phyloP scores from a whole-genome alignment of 2,888 invertebrate genomes.

The Iphiclides podalirius region DNA sequence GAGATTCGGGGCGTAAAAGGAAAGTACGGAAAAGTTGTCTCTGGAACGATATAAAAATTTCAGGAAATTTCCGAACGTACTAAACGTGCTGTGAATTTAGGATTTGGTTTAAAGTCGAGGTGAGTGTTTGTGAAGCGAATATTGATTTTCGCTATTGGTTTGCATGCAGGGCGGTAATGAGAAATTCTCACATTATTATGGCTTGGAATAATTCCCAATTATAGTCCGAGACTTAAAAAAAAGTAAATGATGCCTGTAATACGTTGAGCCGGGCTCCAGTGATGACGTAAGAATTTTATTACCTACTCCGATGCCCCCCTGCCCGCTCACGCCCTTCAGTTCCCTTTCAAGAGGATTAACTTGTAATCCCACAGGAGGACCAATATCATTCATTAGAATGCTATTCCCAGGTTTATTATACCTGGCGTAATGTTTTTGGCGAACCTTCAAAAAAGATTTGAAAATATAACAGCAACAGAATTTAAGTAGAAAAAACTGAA shows the following conservation, averaged over 20 bases:
- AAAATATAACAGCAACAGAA: too few species aligned
- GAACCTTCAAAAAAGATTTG: too few species aligned
- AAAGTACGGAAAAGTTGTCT: too few species aligned
- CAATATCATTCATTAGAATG: constrained; percentile 76
- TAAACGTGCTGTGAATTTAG: background rate
- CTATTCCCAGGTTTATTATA: constrained; percentile 67
- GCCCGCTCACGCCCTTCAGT: constrained; percentile 38
- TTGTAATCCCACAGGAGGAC: constrained; percentile 73
- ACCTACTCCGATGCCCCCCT: constrained; percentile 42
- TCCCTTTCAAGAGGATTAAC: constrained; percentile 74
- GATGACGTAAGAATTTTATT: constrained; percentile 74
- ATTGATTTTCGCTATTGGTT: too few species aligned
- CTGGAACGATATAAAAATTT: too few species aligned
- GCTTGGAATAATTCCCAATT: constrained; percentile 3
- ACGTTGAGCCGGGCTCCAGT: constrained; percentile 38
- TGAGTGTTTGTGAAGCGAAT: too few species aligned
- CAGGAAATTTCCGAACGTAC: too few species aligned
- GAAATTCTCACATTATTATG: too few species aligned
- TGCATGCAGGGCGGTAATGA: too few species aligned
- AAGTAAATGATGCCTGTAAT: constrained; percentile 24
- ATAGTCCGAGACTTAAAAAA: constrained; percentile 21
- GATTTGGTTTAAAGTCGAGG: background rate
- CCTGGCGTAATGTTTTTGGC: constrained; percentile 44
- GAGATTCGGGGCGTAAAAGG: too few species aligned
- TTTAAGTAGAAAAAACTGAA: too few species aligned